Percentiles rank a stretch among this genome's conserved stretches.
phyloP scores from a whole-genome alignment of 2,888 invertebrate genomes.

The Lepidonotus clava region DNA sequence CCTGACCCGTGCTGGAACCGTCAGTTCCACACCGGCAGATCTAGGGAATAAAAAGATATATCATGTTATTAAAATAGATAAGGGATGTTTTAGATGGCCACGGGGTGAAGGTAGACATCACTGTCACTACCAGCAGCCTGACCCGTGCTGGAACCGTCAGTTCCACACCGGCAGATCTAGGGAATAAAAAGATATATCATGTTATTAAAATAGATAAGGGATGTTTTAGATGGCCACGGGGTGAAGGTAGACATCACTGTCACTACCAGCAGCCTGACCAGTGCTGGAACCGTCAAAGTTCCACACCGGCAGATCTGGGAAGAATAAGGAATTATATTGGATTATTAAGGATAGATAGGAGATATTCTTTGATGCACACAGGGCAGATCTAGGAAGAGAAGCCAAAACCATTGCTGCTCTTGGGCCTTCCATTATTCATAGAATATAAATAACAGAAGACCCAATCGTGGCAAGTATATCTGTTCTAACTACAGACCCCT shows the following conservation, averaged over 20 bases:
- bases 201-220: no score
- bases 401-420: no score
- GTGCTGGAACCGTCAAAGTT: constrained; percentile 82
- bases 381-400: no score
- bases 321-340: neutral
- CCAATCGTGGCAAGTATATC: no score
- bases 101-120: constrained; percentile 93
- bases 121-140: constrained; percentile 82
- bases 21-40: constrained; percentile 82
- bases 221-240: constrained; percentile 97
- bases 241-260: constrained; percentile 90
- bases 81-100: constrained; percentile 96
- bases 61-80: no score
- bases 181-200: neutral
- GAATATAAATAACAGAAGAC: no score
- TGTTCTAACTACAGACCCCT: no score
- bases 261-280: constrained; percentile 81
- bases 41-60: constrained; percentile 67
- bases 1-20: constrained; percentile 81
- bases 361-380: no score
- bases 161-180: constrained; percentile 82
- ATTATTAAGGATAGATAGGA: no score
- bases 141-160: constrained; percentile 81
- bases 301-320: constrained; percentile 81
- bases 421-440: no score